A percentile compares a stretch with the other conserved stretches of the same genome.
phyloP scores from a whole-genome alignment of 2,888 invertebrate genomes.

The Phortica okadai region DNA sequence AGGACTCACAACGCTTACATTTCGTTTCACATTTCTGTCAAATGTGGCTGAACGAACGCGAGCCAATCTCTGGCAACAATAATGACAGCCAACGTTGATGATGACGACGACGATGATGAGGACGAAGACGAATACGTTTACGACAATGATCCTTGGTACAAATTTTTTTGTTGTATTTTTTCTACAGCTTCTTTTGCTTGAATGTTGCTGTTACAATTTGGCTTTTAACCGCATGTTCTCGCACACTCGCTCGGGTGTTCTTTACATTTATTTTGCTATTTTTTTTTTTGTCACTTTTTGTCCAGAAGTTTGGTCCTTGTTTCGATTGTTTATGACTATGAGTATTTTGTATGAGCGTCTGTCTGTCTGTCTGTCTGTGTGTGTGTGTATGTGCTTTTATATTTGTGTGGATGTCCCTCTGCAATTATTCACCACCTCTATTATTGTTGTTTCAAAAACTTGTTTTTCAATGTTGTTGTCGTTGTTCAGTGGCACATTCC shows the following conservation, averaged over 20 bases:
- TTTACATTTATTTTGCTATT: neutral
- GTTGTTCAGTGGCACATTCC: neutral
- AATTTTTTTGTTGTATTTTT: slow-evolving; percentile 2
- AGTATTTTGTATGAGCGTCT: neutral
- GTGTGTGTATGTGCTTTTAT: neutral
- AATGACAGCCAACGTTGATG: neutral
- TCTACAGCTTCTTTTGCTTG: slow-evolving; percentile 25
- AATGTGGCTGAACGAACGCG: neutral
- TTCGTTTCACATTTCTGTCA: neutral
- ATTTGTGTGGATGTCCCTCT: neutral
- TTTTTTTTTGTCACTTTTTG: neutral
- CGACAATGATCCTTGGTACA: slow-evolving; percentile 8
- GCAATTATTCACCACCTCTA: slow-evolving; percentile 35
- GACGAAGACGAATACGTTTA: neutral
- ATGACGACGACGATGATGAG: neutral
- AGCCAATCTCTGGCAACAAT: slow-evolving; percentile 21
- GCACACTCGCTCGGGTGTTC: neutral
- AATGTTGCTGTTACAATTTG: slow-evolving; percentile 36
- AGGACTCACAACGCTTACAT: neutral
- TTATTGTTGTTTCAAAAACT: slow-evolving; percentile 31
- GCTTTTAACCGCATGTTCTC: slow-evolving; percentile 45
- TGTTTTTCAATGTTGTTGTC: neutral
- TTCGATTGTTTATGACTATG: slow-evolving; percentile 20
- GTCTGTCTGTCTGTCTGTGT: neutral
- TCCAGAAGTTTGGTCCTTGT: neutral